Percentiles rank a stretch among this genome's conserved stretches.
Conservation (phyloP, 2,797 vertebrate genomes). For the Gallinago stenura region DNA sequence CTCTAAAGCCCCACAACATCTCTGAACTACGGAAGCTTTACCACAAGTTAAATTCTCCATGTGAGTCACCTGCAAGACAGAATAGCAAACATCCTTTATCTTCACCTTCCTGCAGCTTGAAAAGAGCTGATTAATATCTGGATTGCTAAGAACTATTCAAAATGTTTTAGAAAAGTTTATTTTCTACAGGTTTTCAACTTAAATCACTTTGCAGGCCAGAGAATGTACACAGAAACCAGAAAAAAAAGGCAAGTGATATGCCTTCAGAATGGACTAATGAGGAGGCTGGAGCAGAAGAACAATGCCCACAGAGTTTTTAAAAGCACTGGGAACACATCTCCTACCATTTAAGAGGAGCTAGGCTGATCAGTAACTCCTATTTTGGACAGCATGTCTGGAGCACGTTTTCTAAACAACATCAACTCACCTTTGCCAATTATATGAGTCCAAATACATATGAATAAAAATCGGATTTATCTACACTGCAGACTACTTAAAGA, state of each 20-base stretch:
- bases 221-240: background rate
- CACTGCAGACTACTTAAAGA: background rate
- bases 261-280: background rate
- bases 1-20: background rate
- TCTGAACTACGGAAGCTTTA: background rate
- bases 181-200: background rate
- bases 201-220: background rate
- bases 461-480: background rate
- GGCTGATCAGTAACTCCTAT: background rate
- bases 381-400: background rate
- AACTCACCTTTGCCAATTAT: background rate
- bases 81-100: background rate
- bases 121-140: background rate
- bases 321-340: background rate
- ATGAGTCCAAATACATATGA: background rate
- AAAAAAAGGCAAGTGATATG: background rate
- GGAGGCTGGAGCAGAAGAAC: background rate
- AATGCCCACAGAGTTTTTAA: background rate
- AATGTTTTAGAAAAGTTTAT: background rate
- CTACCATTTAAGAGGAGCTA: background rate
- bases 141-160: background rate
- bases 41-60: background rate
- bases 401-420: background rate
- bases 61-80: background rate
- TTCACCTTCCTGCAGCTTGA: background rate